phyloP scores from a whole-genome alignment of 2,888 invertebrate genomes.

The Atrina japonica region DNA sequence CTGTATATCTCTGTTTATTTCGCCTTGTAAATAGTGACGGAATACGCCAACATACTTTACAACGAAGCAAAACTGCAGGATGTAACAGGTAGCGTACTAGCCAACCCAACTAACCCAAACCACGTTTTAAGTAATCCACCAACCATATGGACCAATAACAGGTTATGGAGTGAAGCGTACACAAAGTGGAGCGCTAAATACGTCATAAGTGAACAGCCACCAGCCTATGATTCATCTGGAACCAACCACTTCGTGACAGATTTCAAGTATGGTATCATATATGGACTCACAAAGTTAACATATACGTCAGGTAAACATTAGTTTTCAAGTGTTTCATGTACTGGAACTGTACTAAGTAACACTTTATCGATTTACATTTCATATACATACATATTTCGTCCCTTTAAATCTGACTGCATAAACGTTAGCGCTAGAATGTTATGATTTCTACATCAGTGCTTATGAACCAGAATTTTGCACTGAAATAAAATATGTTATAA shows the following conservation, averaged over 20 bases:
- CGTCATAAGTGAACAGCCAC: background rate
- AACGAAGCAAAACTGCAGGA: constrained; percentile 25
- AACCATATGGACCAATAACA: constrained; percentile 25
- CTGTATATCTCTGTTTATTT: too few relatives aligned
- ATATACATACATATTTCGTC: too few relatives aligned
- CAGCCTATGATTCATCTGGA: constrained; percentile 1
- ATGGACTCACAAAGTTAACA: constrained; percentile 4
- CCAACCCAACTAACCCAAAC: constrained; percentile 11
- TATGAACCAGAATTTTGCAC: too few relatives aligned
- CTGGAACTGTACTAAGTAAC: too few relatives aligned
- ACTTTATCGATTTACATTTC: too few relatives aligned
- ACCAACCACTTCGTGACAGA: constrained; percentile 27
- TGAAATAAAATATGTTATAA: too few relatives aligned
- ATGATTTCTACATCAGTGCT: too few relatives aligned
- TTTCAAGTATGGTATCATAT: constrained; percentile 27
- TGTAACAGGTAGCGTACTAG: background rate
- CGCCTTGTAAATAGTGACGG: too few relatives aligned
- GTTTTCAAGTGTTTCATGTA: background rate
- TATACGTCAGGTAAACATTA: constrained; percentile 18
- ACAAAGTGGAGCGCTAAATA: constrained; percentile 8
- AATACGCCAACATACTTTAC: constrained; percentile 13
- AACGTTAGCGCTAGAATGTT: too few relatives aligned
- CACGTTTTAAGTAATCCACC: background rate
- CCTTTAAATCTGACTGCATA: too few relatives aligned
- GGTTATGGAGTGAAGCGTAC: background rate